Conservation (phyloP, 2,113 vertebrate genomes). For the Proterorhinus semilunaris region DNA sequence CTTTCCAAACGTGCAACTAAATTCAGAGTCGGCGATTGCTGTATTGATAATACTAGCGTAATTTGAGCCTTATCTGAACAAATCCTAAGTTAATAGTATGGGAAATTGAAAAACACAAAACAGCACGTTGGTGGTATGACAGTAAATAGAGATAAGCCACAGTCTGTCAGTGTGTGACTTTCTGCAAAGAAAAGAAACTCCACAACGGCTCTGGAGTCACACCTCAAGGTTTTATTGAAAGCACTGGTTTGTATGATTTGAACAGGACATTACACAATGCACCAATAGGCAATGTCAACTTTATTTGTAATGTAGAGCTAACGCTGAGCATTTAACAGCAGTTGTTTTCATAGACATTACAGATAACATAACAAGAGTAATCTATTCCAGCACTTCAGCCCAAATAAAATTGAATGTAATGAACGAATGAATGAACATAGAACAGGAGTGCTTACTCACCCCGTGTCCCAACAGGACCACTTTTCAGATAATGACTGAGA, state of each 20-base stretch:
- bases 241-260: not conserved
- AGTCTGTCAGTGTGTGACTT: constrained; percentile 36
- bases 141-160: constrained; percentile 34
- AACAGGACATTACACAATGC: constrained; percentile 11
- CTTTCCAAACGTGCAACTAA: constrained; percentile 12
- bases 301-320: too few species aligned
- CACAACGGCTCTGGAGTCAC: constrained; percentile 12
- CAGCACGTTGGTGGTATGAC: constrained; percentile 26
- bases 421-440: too few species aligned
- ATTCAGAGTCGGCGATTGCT: constrained; percentile 4
- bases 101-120: constrained; percentile 18
- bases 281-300: too few species aligned
- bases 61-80: constrained; percentile 26
- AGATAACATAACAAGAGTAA: too few species aligned
- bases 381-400: too few species aligned
- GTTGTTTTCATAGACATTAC: too few species aligned
- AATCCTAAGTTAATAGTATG: constrained; percentile 50
- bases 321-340: too few species aligned
- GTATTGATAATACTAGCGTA: constrained; percentile 31
- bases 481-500: too few species aligned
- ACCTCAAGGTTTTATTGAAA: constrained; percentile 48
- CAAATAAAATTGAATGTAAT: too few species aligned
- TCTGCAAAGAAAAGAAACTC: constrained; percentile 18
- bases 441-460: too few species aligned
- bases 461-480: too few species aligned